Conservation (phyloP, 2,888 invertebrate genomes). For the Sycophila texana region DNA sequence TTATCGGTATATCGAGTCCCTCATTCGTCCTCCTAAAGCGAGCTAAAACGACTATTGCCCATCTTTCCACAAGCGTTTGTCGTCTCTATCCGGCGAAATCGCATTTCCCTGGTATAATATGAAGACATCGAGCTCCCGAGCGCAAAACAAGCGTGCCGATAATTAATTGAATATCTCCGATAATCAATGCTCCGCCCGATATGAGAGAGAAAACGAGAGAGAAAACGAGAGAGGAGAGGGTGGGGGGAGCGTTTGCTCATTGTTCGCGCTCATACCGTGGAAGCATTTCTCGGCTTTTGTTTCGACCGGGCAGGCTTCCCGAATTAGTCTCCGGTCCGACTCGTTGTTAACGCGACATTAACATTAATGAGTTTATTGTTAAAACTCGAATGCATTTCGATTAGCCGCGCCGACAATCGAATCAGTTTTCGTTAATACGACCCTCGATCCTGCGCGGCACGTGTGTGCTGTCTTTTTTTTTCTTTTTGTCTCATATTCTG, state of each 20-base stretch:
- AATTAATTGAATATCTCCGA: constrained; percentile 68
- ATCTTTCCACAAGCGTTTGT: background rate
- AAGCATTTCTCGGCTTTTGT: constrained; percentile 59
- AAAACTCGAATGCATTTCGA: constrained; percentile 69
- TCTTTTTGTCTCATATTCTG: background rate
- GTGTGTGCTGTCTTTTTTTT: background rate
- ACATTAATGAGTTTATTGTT: constrained; percentile 72
- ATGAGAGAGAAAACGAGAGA: background rate
- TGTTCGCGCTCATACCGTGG: background rate
- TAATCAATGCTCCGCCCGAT: constrained; percentile 60
- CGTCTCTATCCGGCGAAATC: constrained; percentile 3
- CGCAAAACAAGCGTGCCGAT: constrained; percentile 57
- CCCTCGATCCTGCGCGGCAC: background rate
- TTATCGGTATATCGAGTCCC: too few relatives aligned
- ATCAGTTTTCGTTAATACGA: constrained; percentile 61
- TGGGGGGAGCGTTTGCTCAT: constrained; percentile 22
- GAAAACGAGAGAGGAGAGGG: background rate
- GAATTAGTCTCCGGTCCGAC: constrained; percentile 61
- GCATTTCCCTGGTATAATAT: background rate
- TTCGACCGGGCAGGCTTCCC: constrained; percentile 56
- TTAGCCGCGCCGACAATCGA: constrained; percentile 63
- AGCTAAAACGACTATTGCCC: background rate
- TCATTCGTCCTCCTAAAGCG: too few relatives aligned
- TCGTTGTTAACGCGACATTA: constrained; percentile 65
- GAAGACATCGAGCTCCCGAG: background rate